Conservation (phyloP, 2,888 invertebrate genomes). For the Pollenia labialis region DNA sequence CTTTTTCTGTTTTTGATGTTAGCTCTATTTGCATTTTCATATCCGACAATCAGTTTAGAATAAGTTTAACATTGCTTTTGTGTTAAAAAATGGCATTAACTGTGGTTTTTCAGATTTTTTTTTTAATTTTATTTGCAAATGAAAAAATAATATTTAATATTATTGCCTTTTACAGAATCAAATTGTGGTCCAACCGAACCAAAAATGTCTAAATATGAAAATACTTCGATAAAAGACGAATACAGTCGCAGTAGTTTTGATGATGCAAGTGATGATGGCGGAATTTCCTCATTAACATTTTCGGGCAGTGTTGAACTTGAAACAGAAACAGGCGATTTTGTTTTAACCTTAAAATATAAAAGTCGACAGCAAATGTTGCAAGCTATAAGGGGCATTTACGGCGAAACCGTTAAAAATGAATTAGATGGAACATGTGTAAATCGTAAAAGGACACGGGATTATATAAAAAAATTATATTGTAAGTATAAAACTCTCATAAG, state of each 20-base stretch:
- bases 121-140: neutral
- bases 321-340: conserved; percentile 58
- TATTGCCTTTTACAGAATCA: conserved; percentile 33
- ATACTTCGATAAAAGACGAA: conserved; percentile 60
- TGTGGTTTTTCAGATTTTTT: no score
- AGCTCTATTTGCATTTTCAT: no score
- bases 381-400: conserved; percentile 48
- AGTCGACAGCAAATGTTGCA: conserved; percentile 54
- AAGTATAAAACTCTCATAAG: neutral
- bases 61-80: no score
- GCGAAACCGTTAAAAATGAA: conserved; percentile 48
- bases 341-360: conserved; percentile 63
- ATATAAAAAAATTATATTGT: conserved; percentile 59
- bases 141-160: neutral
- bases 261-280: conserved; percentile 60
- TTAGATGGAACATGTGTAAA: conserved; percentile 36
- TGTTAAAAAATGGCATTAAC: no score
- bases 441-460: conserved; percentile 48
- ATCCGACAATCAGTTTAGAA: no score
- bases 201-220: conserved; percentile 65
- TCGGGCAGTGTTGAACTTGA: conserved; percentile 48
- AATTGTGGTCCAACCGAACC: conserved; percentile 48
- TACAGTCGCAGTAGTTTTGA: conserved; percentile 67
- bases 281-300: neutral
- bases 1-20: no score